Base-by-base conservation (phyloP, 1,140 invertebrate genomes). In the Conus ventricosus region DNA sequence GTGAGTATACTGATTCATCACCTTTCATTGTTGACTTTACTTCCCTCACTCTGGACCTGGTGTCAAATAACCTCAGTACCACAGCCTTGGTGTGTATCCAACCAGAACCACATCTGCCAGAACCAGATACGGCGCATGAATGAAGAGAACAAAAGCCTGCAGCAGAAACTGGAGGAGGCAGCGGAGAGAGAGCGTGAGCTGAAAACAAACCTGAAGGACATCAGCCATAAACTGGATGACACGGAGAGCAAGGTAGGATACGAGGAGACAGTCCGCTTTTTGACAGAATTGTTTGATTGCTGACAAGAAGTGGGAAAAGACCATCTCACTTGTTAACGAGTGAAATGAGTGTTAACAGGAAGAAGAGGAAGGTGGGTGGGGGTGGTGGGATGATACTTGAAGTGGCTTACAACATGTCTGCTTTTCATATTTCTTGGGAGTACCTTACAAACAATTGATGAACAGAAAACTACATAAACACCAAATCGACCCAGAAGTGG, bases 81-180 rank as follows among this genome's bases (percentile, higher is more conserved):
- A 39, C 39, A 39, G 39, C 39, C 39, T 67, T 67, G 60, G 71
- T 75, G 20, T 75, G 25, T 75, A 7, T 75, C 71, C 71, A 23
- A 75, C 7, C 91, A 99, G 95, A 98, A 99, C 67, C 98, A 99
- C 94, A 98, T 99, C 1, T 98, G 98, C 78, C 97, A 97, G 17
- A 99, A 99, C 95, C 98, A 99, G 94, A 96, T 99, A 88, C 96
- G 97, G 54, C 96, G 99, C 54, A 98, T 99, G 95, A 98, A 99
- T 92, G 98, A 99, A 88, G 39, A 82, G 39, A 55, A 98, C 90
- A 98, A 98, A 92, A 96, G 96, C 91, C 94, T 99, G 90, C 96
- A 97, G 54, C 97, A 98, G 87, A 96, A 97, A 78, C 94, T 98
- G 1, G 98, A 99, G 88, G 94, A 96, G 27, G 96, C 96, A 5